Evolutionary conservation across 2,888 invertebrate species (phyloP).

Genomic region (Tryphoninae sp.): DNA sequence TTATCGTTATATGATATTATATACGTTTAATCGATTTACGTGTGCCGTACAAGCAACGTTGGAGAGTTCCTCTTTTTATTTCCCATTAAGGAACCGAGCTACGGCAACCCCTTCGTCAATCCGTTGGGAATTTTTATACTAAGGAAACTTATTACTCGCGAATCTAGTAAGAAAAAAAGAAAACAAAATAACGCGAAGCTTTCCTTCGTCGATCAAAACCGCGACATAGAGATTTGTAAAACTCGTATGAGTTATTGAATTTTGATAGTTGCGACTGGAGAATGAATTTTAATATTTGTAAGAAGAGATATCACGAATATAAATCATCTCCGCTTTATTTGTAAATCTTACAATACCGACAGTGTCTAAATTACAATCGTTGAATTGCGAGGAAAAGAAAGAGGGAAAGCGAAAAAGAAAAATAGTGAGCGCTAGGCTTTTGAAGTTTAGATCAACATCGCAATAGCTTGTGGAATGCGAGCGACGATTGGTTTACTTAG

Average conservation of each 20-base stretch:
- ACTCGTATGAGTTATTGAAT: background rate
- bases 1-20: conserved; percentile 35
- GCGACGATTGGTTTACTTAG: background rate
- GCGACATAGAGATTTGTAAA: background rate
- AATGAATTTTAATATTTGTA: conserved; percentile 8
- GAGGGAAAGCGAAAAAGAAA: background rate
- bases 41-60: conserved; percentile 28
- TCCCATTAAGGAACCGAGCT: conserved; percentile 5
- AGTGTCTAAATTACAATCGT: conserved; percentile 42
- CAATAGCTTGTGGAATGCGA: background rate
- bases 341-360: conserved; percentile 30
- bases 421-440: background rate
- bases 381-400: background rate
- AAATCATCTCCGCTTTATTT: background rate
- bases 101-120: background rate
- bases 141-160: background rate
- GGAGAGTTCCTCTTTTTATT: conserved; percentile 52
- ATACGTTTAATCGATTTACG: conserved; percentile 49
- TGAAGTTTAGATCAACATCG: background rate
- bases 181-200: too few species aligned
- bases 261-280: background rate
- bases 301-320: background rate
- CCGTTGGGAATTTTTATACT: conserved; percentile 49
- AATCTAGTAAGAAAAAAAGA: background rate
- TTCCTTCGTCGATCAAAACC: background rate